Evolutionary conservation across 2,797 vertebrate species (phyloP), one percentile per base, ranked within the genome.

Genomic region (Pitangus sulphuratus): DNA sequence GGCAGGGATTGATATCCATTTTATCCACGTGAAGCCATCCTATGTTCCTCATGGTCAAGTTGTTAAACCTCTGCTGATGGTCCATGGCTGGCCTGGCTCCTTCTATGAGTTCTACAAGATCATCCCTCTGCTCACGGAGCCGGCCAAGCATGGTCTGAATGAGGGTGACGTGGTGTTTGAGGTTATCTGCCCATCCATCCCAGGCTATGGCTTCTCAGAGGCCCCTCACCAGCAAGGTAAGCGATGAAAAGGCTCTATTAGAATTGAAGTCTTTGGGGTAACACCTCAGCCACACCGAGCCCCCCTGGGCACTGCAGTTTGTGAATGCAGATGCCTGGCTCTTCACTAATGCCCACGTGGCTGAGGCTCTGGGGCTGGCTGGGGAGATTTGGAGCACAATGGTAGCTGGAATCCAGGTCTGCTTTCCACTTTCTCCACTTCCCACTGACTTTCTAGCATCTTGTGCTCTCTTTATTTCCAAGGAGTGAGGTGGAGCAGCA

Each of bases 71-170:
- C 97, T 99, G 12, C 97, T 99, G 97, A 97, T 99, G 80, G 98
- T 99, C 37, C 99, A 99, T 0, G 99, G 99, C 79, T 99, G 99
- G 99, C 99, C 99, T 0, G 99, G 99, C 21, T 99, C 98, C 78
- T 99, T 99, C 93, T 99, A 97, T 2, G 99, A 99, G 96, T 99
- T 99, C 98, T 99, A 99, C 97, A 98, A 96, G 96, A 98, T 99
- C 75, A 94, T 99, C 20, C 98, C 99, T 20, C 92, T 99, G 69
- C 98, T 99, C 83, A 99, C 98, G 0, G 97, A 98, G 45, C 97
- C 97, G 4, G 97, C 93, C 8, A 69, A 74, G 6, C 96, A 96
- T 0, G 87, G 97, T 19, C 44, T 98, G 69, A 91, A 54, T 3
- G 94, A 94, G 37, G 89, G 90, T 48, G 93, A 94, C 0, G 17